A percentile compares a stretch with the other conserved stretches of the same genome.
phyloP scores from a whole-genome alignment of 2,113 vertebrate genomes.

The Tympanuchus pallidicinctus region DNA sequence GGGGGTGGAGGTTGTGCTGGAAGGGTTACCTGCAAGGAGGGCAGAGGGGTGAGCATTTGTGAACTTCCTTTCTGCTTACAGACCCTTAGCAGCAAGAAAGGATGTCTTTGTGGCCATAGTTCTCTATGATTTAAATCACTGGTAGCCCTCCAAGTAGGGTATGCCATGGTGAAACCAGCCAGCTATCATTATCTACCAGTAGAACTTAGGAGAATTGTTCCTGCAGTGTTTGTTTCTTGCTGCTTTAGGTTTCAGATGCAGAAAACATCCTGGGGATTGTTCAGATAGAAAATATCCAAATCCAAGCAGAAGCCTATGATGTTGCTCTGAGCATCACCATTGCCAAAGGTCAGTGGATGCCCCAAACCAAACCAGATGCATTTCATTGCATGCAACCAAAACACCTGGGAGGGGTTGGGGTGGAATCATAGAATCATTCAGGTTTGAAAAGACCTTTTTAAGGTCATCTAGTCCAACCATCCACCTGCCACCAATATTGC shows the following conservation, averaged over 20 bases:
- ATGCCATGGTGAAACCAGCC: not conserved
- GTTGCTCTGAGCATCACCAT: conserved; percentile 84
- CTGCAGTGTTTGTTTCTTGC: not conserved
- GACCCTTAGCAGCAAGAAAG: not conserved
- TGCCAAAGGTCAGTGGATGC: conserved; percentile 81
- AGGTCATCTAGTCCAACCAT: too few relatives aligned
- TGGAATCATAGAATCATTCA: not conserved
- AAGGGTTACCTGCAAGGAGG: not conserved
- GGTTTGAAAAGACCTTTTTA: too few relatives aligned
- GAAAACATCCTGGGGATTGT: conserved; percentile 86
- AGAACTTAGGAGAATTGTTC: not conserved
- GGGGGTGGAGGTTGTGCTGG: not conserved
- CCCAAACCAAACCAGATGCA: not conserved
- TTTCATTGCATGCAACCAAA: not conserved
- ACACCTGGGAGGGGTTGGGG: not conserved
- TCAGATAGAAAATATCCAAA: conserved; percentile 85
- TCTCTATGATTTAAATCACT: not conserved
- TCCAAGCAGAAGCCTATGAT: conserved; percentile 89
- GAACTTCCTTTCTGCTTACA: not conserved
- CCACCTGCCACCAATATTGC: too few relatives aligned
- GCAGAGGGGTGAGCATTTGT: not conserved
- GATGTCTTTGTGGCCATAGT: not conserved
- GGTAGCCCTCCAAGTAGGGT: not conserved
- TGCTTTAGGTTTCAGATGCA: conserved; percentile 85
- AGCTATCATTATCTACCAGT: not conserved